Base-by-base conservation (phyloP, 1,140 invertebrate species). In the Papilio aristodemus region DNA sequence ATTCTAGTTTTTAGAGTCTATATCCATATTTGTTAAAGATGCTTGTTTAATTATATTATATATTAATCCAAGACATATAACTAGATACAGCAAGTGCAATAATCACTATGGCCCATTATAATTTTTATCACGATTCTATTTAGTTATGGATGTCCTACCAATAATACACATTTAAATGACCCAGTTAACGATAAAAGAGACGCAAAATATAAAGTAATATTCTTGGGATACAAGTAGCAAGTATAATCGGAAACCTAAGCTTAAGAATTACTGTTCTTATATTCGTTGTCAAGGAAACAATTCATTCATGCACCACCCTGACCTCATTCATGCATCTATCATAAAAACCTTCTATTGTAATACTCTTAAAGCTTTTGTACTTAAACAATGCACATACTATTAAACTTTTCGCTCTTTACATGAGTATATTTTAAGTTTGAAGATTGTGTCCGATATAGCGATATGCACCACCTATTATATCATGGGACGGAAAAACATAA, bases 201-300 rank as follows among this genome's bases (percentile, higher is more conserved):
- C 22, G 46, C 19, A 43, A 50, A 32, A 6, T 32, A 32, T 39
- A 39, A 13, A 10, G 13, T 50, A 50, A 50, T 50, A 50, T 22
- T 50, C 17, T 50, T 25, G 9, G 14, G 5, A 50, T 50, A 22
- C 46, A 54, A 22, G 17, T 54, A 13, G 46, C 9, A 19, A 54
- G 46, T 19, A 22, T 54, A 54, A 54, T 54, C 46, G 46, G 17
- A 54, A 54, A 54, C 19, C 46, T 54, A 54, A 54, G 46, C 46
- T 19, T 54, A 7, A 19, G 43, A 54, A 25, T 4, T n/a, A n/a
- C n/a, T n/a, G n/a, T n/a, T n/a, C n/a, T n/a, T 46, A 17, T 46
- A 46, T 19, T n/a, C 43, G 19, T 46, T 46, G 46, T 54, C 46
- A 54, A 54, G 46, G 19, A 54, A 54, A 54, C 46, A 54, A 54